Evolutionary conservation across 2,888 invertebrate species (phyloP), one percentile per base, ranked within the genome.

Genomic region (Empis livida): DNA sequence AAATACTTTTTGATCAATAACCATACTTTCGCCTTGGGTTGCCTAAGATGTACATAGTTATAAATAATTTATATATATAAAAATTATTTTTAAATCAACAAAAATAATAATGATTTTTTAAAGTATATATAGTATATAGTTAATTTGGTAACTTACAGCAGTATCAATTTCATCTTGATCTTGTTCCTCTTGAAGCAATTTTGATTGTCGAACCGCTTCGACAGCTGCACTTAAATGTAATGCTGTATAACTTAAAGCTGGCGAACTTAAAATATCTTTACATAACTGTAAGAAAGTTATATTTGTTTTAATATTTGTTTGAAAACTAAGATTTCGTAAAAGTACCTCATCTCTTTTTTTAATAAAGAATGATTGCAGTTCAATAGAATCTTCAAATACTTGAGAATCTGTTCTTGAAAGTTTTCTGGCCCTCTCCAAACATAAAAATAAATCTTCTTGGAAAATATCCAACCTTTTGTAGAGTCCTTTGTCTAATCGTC

Each of bases 381-480:
- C 94, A 30, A 93, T 80, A 0, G 95, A 84, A 68, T 99, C 97
- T 62, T 96, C 94, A 71, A 95, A 97, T 42, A 92, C 81, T 63
- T 91, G 91, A 4, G 96, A 95, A 71, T 96, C 95, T 0, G 90
- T 86, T 13, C 93, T 79, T 0, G 93, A 88, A 1, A 93, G 72
- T 50, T 82, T 81, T 3, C 97, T 79, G 0, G 94, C 94, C 57
- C 87, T 71, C 59, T 95, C 93, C 62, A 97, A 80, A 52, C 96
- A 90, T 32, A 85, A 79, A 64, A 99, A 97, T 63, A 97, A 81
- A 63, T 99, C 97, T 59, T 93, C 93, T 72, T 97, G 97, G 71
- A 97, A 97, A 47, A 84, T 78, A 66, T 99, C 97, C 52, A 99
- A 72, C 8, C 99, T 77, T 58, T 88, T 85, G 68, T 99, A 99